These are phyloP conservation scores for Torymus auratus DNA, from an alignment of 2,888 invertebrate genomes.

Conservation along the genomic window DNA sequence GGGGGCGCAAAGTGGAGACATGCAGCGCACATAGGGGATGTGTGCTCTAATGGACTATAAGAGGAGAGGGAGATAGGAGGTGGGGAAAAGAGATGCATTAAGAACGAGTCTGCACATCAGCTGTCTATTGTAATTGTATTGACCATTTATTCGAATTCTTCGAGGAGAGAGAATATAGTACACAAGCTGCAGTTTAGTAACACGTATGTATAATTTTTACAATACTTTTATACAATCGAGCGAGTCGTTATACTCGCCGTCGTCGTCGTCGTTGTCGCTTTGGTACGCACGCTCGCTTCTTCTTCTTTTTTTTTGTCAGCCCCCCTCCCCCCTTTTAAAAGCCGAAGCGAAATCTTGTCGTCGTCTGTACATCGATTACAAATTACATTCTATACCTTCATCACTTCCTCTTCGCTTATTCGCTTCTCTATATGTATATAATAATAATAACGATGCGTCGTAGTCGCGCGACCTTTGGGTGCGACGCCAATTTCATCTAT, in stretches of 20 bases:
- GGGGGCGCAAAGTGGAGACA: background rate
- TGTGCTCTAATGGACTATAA: no score
- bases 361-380: conserved; percentile 64
- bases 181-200: conserved; percentile 66
- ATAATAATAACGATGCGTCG: background rate
- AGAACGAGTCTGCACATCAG: conserved; percentile 54
- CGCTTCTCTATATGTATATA: no score
- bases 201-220: conserved; percentile 77
- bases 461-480: background rate
- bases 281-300: conserved; percentile 57
- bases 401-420: background rate
- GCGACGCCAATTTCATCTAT: conserved; percentile 1
- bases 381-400: conserved; percentile 9
- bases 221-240: conserved; percentile 68
- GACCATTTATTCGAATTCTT: conserved; percentile 58
- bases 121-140: conserved; percentile 60
- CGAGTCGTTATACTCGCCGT: background rate
- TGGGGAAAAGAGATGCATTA: conserved; percentile 9
- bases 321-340: no score
- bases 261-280: no score
- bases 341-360: no score
- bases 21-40: no score
- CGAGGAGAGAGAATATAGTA: conserved; percentile 49
- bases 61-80: background rate
- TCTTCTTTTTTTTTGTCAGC: conserved; percentile 52